These are phyloP conservation scores for Mormyrus lacerda DNA, from an alignment of 2,113 vertebrate species.

Conservation along the genomic window DNA sequence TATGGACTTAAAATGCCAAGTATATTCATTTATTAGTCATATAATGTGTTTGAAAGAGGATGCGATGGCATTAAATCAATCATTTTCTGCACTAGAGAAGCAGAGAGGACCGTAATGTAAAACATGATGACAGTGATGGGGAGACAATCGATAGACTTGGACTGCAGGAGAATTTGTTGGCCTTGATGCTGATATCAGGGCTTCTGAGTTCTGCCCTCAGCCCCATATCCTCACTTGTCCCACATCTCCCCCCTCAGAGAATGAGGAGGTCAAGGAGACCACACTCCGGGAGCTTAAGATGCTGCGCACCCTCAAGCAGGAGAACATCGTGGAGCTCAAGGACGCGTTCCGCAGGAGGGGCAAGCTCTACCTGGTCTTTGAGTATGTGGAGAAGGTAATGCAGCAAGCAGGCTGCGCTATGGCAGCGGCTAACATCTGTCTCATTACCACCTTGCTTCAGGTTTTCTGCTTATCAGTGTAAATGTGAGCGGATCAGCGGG, in stretches of 20 bases:
- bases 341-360: conserved; percentile 95
- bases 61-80: neutral
- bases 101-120: neutral
- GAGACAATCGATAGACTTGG: neutral
- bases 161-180: neutral
- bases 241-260: conserved; percentile 47
- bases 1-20: neutral
- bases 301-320: conserved; percentile 96
- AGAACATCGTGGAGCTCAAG: conserved; percentile 97
- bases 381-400: conserved; percentile 63
- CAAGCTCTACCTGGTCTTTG: conserved; percentile 94
- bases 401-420: neutral
- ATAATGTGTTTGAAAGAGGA: neutral
- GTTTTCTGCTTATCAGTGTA: neutral
- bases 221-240: neutral
- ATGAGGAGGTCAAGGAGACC: conserved; percentile 72
- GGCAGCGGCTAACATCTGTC: no score
- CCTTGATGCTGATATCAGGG: neutral
- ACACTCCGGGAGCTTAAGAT: conserved; percentile 96
- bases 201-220: neutral
- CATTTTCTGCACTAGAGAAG: neutral
- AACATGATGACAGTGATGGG: neutral
- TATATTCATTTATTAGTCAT: neutral
- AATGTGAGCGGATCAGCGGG: neutral
- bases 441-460: no score